These are phyloP conservation scores for Hylaeus volcanicus DNA, from an alignment of 1,140 invertebrate species.

Conservation along the genomic window DNA sequence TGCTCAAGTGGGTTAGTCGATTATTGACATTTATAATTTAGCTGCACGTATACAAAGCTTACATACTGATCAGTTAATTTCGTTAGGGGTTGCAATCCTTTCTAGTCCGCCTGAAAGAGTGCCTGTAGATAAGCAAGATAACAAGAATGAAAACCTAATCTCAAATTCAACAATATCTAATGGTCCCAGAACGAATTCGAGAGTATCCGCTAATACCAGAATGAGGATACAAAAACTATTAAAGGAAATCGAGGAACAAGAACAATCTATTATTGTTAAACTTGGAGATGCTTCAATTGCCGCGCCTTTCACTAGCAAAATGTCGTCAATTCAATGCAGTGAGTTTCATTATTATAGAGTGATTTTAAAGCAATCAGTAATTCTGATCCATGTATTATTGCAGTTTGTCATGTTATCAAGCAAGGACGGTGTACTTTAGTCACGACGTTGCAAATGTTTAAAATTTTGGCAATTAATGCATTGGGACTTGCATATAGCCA, in stretches of 20 bases:
- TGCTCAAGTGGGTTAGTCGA: conserved; percentile 91
- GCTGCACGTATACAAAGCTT: neutral
- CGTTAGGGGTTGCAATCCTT: conserved; percentile 92
- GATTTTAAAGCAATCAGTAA: neutral
- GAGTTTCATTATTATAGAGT: conserved; percentile 74
- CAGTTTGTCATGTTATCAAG: conserved; percentile 99
- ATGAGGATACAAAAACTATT: conserved; percentile 88
- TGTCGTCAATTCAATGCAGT: conserved; percentile 98
- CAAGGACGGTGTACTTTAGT: conserved; percentile 99
- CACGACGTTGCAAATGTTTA: conserved; percentile 99
- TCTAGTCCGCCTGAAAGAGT: conserved; percentile 90
- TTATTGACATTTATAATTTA: neutral
- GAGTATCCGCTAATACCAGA: conserved; percentile 75
- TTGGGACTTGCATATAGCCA: conserved; percentile 98
- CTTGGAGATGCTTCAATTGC: conserved; percentile 99
- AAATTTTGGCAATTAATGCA: conserved; percentile 99
- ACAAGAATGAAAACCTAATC: conserved; percentile 44
- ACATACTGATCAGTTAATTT: conserved; percentile 24
- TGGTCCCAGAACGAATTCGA: conserved; percentile 65
- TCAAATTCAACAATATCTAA: conserved; percentile 65
- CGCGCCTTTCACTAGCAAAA: conserved; percentile 98
- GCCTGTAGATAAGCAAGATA: conserved; percentile 72
- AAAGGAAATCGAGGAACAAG: conserved; percentile 95
- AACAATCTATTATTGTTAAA: conserved; percentile 93
- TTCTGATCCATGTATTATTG: conserved; percentile 66